Evolutionary conservation across 2,797 vertebrate genomes (phyloP).

Genomic region (Balearica regulorum): DNA sequence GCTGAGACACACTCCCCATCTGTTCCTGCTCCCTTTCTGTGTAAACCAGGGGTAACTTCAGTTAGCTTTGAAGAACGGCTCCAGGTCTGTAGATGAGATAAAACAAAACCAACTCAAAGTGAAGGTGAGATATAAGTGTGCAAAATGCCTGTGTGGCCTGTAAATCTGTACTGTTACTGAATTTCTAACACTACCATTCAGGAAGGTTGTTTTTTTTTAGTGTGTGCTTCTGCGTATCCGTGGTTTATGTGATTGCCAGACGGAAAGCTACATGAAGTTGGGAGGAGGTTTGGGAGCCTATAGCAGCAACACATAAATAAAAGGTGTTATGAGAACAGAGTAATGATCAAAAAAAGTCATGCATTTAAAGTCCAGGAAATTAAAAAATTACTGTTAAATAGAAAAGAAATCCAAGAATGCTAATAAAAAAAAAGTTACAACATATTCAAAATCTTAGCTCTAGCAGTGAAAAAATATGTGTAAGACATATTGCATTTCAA

Average conservation of each 20-base stretch:
- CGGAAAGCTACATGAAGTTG: not conserved
- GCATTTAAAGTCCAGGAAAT: not conserved
- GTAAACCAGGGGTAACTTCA: not conserved
- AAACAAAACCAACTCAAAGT: not conserved
- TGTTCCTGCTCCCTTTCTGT: not conserved
- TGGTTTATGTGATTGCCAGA: not conserved
- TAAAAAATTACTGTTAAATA: not conserved
- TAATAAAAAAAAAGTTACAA: not conserved
- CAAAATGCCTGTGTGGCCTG: not conserved
- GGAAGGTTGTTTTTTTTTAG: accelerated
- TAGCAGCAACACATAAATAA: not conserved
- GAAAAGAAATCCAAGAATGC: not conserved
- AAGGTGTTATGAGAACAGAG: not conserved
- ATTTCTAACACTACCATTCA: not conserved
- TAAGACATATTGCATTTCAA: not conserved
- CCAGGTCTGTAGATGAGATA: not conserved
- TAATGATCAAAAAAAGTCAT: not conserved
- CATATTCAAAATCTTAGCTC: not conserved
- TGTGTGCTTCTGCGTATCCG: not conserved
- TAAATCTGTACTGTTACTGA: not conserved
- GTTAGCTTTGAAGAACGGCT: not conserved
- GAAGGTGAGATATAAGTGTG: not conserved
- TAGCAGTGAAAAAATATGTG: not conserved
- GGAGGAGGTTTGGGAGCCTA: not conserved
- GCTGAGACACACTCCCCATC: not conserved